A percentile compares a stretch with the other conserved stretches of the same genome.
Evolutionary conservation across 1,140 invertebrate genomes (phyloP).

Genomic region (Gonioctena quinquepunctata): DNA sequence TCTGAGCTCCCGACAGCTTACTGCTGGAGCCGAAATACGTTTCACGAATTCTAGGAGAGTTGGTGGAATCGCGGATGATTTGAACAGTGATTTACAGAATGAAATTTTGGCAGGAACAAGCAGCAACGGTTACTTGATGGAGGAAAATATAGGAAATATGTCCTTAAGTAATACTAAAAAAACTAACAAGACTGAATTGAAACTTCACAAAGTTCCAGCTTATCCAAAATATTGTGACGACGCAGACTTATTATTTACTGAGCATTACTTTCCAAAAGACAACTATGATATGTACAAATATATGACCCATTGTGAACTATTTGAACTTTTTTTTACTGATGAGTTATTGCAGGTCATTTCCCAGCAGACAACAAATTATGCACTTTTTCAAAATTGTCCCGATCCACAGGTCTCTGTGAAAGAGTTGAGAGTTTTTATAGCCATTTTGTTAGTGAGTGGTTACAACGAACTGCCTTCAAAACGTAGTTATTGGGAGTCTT

Average conservation of each 20-base stretch:
- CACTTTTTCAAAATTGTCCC: conserved; percentile 7
- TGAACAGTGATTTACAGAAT: too few relatives aligned
- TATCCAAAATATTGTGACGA: too few relatives aligned
- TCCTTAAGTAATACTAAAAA: too few relatives aligned
- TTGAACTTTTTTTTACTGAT: conserved; percentile 20
- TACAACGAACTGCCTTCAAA: conserved; percentile 16
- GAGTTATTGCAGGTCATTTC: conserved; percentile 12
- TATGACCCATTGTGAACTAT: conserved; percentile 1
- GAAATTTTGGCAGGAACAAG: too few relatives aligned
- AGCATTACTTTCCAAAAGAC: neutral
- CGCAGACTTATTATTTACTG: neutral
- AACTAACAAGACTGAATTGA: too few relatives aligned
- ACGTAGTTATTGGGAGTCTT: conserved; percentile 22
- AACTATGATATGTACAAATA: neutral
- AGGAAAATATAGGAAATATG: too few relatives aligned
- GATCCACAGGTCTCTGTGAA: neutral
- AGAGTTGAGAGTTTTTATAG: conserved; percentile 20
- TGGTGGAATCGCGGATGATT: too few relatives aligned
- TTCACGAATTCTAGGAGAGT: too few relatives aligned
- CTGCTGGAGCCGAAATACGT: too few relatives aligned
- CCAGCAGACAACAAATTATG: conserved; percentile 12
- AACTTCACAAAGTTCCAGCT: too few relatives aligned
- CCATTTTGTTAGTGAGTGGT: conserved; percentile 22
- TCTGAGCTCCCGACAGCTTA: too few relatives aligned
- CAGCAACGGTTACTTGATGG: too few relatives aligned